These are phyloP conservation scores for Microtus pennsylvanicus DNA, from an alignment of 2,113 vertebrate species.

Conservation along the genomic window DNA sequence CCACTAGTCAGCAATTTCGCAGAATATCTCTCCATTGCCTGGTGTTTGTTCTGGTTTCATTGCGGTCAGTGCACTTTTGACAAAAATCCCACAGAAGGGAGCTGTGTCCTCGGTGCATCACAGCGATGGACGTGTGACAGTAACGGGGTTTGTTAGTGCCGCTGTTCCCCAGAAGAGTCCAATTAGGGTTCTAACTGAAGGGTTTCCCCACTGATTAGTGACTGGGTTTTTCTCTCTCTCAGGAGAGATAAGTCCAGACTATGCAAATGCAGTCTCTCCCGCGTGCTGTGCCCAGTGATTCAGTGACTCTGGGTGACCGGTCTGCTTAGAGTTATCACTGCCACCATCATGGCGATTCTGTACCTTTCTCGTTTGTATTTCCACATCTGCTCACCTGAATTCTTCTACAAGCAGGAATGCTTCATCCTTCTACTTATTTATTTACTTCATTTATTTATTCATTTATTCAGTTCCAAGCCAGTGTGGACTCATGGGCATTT, in stretches of 20 bases:
- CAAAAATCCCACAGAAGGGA: neutral
- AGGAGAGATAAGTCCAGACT: neutral
- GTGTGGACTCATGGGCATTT: neutral
- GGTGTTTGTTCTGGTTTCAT: neutral
- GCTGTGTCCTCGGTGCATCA: neutral
- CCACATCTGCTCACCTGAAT: neutral
- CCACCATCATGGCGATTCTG: neutral
- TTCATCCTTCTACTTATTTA: neutral
- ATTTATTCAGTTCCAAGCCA: neutral
- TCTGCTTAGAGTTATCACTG: neutral
- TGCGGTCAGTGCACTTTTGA: neutral
- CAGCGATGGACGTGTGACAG: accelerated
- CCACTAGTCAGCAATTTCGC: neutral
- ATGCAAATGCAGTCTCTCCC: neutral
- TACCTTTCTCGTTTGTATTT: neutral
- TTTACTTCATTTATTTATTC: too few species aligned
- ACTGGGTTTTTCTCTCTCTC: neutral
- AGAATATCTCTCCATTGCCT: neutral
- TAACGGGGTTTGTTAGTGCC: neutral
- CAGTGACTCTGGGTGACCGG: accelerated
- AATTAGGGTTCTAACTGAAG: neutral
- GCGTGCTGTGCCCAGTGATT: neutral
- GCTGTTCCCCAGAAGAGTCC: too few species aligned
- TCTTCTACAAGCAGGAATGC: neutral
- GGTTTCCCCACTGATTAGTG: neutral